Evolutionary conservation across 2,113 vertebrate genomes (phyloP), one percentile per base, ranked within the genome.

Genomic region (Pseudorectes ferrugineus): DNA sequence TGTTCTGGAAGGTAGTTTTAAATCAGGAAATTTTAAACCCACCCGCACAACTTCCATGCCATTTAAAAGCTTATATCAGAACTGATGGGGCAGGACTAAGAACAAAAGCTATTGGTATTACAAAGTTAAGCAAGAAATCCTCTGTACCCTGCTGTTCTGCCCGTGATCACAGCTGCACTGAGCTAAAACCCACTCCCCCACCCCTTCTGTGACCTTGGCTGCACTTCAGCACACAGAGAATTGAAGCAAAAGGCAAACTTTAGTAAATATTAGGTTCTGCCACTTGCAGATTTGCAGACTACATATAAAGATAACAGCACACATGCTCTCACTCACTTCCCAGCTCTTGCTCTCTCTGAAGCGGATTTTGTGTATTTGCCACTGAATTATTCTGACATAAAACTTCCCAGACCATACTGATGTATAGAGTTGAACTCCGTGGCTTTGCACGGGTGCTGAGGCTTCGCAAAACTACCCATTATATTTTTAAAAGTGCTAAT

Each of bases 401-500:
- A 96, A 88, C 71, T 94, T 95, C 57, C 49, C 51, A 40, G 49
- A 28, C 67, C 0, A 0, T 80, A 46, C 73, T 40, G 63, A 51
- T 84, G 28, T 79, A 54, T 89, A 45, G 67, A 89, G 51, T 35
- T 85, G 88, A 93, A 81, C 92, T 91, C 81, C 14, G 55, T 85
- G 75, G 72, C 89, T 96, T 95, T 71, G 58, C 76, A 40, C 23
- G 24, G 74, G 75, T 88, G 42, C 77, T 70, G 42, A 92, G 51
- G 76, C 62, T 97, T 93, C 43, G 13, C 92, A 96, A 79, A 96
- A 87, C 78, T 85, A 71, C 43, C 76, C 76, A 87, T 97, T 97
- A 85, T 25, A 5, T 92, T 93, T 88, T 67, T 95, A 88, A 94
- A 40, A 80, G 87, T 83, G 78, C 95, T 97, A 95, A 97, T 95